Conservation (phyloP, 1,140 invertebrate genomes). For the Trichonephila clavata region DNA sequence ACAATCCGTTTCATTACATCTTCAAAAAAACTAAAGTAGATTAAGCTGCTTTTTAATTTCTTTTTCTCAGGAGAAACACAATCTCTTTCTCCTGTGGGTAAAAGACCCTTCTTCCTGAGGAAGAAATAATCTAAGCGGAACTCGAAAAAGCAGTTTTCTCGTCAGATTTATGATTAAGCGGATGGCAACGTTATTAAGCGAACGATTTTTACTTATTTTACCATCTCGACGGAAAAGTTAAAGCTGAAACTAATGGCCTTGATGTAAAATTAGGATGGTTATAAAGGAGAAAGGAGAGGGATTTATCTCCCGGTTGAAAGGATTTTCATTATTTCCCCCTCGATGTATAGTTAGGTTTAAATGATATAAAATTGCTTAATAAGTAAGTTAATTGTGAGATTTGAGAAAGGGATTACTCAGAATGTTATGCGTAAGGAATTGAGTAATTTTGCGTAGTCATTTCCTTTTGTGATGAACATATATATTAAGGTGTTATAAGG, state of each 20-base stretch:
- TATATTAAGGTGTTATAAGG: no score
- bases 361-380: background rate
- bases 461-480: no score
- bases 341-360: background rate
- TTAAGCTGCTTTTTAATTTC: background rate
- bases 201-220: background rate
- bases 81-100: background rate
- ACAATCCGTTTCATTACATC: background rate
- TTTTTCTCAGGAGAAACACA: background rate
- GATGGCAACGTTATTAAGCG: slow-evolving; percentile 15
- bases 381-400: background rate
- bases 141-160: no score
- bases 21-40: background rate
- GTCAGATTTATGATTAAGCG: slow-evolving; percentile 3
- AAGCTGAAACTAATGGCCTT: background rate
- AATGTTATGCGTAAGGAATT: no score
- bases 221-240: background rate
- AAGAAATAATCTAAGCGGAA: background rate
- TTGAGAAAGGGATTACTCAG: no score
- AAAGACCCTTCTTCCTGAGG: no score
- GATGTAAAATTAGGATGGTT: background rate
- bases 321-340: background rate
- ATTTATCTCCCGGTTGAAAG: background rate
- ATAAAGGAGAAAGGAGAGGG: background rate
- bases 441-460: no score